These are phyloP conservation scores for Stigmatopora argus DNA, from an alignment of 2,113 vertebrate species.

Conservation along the genomic window DNA sequence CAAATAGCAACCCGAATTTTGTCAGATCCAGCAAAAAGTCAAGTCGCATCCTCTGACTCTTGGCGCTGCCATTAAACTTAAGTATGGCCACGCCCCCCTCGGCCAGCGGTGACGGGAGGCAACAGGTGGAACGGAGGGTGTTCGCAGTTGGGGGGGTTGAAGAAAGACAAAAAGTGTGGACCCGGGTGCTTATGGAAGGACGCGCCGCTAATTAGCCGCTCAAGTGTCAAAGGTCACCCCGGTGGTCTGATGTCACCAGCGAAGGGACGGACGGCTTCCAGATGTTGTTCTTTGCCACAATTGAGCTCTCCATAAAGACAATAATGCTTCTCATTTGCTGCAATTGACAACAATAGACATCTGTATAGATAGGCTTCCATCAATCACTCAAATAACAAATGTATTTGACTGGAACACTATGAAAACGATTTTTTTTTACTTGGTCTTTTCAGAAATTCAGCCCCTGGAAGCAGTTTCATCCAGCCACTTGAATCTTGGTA, in stretches of 20 bases:
- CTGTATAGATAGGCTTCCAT: too few species aligned
- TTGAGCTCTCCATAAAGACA: not conserved
- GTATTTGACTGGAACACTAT: too few species aligned
- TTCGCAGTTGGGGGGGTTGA: constrained; percentile 19
- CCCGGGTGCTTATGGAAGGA: constrained; percentile 49
- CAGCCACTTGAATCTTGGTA: not conserved
- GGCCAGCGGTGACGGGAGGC: constrained; percentile 40
- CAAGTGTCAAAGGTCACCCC: constrained; percentile 63
- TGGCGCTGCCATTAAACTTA: not conserved
- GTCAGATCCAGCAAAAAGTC: too few species aligned
- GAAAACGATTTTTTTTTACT: not conserved
- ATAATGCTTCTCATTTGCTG: too few species aligned
- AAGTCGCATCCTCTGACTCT: not conserved
- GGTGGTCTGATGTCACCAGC: constrained; percentile 57
- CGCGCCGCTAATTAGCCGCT: constrained; percentile 68
- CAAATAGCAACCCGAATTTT: too few species aligned
- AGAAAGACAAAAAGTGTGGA: constrained; percentile 31
- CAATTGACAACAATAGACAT: too few species aligned
- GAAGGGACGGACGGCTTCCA: constrained; percentile 53
- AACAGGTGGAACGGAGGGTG: constrained; percentile 54
- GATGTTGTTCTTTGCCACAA: constrained; percentile 47
- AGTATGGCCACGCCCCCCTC: not conserved
- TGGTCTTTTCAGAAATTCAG: not conserved
- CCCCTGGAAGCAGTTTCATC: not conserved
- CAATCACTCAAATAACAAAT: too few species aligned